phyloP scores from a whole-genome alignment of 1,140 invertebrate genomes.

The Schlechtendalia chinensis region DNA sequence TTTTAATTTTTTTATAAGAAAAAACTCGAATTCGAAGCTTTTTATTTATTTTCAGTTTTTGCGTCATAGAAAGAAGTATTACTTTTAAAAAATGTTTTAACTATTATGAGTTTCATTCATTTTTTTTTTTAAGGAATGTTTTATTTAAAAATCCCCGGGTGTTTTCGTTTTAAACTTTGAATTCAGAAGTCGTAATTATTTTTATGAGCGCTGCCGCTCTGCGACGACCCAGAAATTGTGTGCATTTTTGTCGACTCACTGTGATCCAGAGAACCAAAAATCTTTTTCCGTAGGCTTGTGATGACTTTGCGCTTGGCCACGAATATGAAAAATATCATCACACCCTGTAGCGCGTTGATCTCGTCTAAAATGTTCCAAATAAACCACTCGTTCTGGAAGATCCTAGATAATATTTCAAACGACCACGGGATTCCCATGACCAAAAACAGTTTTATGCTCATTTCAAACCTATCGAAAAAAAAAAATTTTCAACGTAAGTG shows the following conservation, averaged over 20 bases:
- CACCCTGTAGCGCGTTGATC: conserved; percentile 63
- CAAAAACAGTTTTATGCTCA: conserved; percentile 71
- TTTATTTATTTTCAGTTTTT: too few relatives aligned
- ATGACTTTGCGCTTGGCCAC: conserved; percentile 62
- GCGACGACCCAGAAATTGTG: conserved; percentile 8
- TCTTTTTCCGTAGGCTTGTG: conserved; percentile 1
- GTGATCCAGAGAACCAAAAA: conserved; percentile 3
- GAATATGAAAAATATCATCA: conserved; percentile 70
- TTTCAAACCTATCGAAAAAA: conserved; percentile 61
- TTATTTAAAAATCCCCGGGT: too few relatives aligned
- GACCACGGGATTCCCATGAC: conserved; percentile 75
- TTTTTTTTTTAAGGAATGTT: too few relatives aligned
- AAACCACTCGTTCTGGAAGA: conserved; percentile 56
- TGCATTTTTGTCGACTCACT: conserved; percentile 38
- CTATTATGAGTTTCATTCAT: too few relatives aligned
- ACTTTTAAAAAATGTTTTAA: too few relatives aligned
- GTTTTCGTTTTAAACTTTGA: not conserved
- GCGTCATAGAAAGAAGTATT: too few relatives aligned
- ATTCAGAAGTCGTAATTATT: not conserved
- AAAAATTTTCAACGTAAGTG: not conserved
- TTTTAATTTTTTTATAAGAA: too few relatives aligned
- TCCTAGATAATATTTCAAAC: conserved; percentile 64
- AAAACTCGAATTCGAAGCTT: too few relatives aligned
- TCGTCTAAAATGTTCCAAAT: conserved; percentile 59
- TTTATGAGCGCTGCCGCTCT: conserved; percentile 4